phyloP scores from a whole-genome alignment of 2,797 vertebrate species.

The Pyrocephalus nanus region DNA sequence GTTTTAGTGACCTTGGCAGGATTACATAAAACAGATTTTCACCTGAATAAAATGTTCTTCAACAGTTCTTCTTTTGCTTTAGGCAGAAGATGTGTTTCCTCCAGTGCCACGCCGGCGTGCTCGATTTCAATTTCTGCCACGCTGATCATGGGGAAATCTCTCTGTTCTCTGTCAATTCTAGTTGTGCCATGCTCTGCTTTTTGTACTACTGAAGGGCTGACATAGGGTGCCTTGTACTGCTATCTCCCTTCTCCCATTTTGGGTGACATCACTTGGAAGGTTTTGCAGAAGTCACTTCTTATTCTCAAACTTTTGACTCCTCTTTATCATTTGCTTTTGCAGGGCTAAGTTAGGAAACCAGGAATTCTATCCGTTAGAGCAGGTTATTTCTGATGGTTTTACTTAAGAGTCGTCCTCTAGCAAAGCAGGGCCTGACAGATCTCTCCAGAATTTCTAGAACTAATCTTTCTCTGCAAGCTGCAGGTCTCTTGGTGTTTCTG shows the following conservation, averaged over 20 bases:
- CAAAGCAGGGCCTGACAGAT: not conserved
- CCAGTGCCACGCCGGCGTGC: not conserved
- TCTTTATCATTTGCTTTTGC: not conserved
- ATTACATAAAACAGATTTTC: not conserved
- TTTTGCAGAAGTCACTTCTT: not conserved
- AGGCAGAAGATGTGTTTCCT: not conserved
- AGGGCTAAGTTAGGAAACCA: not conserved
- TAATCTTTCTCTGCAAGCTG: not conserved
- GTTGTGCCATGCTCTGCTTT: not conserved
- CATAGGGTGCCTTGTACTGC: not conserved
- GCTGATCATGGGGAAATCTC: not conserved
- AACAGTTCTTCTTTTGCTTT: not conserved
- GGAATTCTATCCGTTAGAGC: not conserved
- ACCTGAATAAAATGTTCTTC: slow-evolving; percentile 8
- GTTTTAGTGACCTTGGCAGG: not conserved
- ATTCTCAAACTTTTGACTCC: not conserved
- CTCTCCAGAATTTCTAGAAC: not conserved
- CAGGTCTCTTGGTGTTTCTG: not conserved
- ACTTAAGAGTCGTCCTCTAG: not conserved
- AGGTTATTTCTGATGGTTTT: not conserved
- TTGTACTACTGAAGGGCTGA: not conserved
- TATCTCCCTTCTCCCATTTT: not conserved
- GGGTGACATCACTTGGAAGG: not conserved
- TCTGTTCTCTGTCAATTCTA: not conserved
- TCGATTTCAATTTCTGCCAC: not conserved